Base-by-base conservation (phyloP, 92 coral and sea anemone species). In the Epizoanthus stellaris region DNA sequence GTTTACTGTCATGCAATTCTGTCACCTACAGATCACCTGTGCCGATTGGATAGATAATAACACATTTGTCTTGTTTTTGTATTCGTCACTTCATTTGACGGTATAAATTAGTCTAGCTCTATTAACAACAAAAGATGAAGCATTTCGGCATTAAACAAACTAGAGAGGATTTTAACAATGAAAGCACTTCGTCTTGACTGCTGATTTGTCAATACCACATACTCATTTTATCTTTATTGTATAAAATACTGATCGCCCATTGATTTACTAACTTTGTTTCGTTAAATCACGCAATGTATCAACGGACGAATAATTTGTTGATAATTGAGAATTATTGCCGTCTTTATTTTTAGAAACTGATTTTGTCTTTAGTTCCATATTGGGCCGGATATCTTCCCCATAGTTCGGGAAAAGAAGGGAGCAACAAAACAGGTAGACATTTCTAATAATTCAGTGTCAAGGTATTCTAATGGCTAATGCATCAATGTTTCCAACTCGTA, bases 21-120 rank as follows among this genome's bases (percentile, higher is more conserved):
- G 64, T 45, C 73, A 79, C 83, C 71, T 79, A 70, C 70, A 0
- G 20, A 62, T 23, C 71, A 63, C 60, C 73, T 79, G 83, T 70
- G 6, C 47, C 72, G 72, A 79, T 79, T 62, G 83, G 67, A 63
- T 43, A 61, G 72, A 12, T 19, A 79, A 79, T 79, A 63, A 79
- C 7, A 40, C 45, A 19, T 79, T 63, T 59, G 14, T 6, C 20
- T 40, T 30, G 40, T 70, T 7, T 62, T 39, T 79, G 57, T 79
- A 21, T 8, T 42, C 61, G 25, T 64, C 54, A 42, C 38, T 38
- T 79, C 83, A 79, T 64, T 79, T 67, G 72, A 79, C 73, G 53
- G 83, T 63, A 62, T 40, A 64, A 79, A 79, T 63, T 64, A 79
- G 42, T 63, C 70, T 43, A 11, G 14, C 53, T 21, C 60, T 63